These are phyloP conservation scores for Heliconius hortense DNA, from an alignment of 2,888 invertebrate genomes.

Conservation along the genomic window DNA sequence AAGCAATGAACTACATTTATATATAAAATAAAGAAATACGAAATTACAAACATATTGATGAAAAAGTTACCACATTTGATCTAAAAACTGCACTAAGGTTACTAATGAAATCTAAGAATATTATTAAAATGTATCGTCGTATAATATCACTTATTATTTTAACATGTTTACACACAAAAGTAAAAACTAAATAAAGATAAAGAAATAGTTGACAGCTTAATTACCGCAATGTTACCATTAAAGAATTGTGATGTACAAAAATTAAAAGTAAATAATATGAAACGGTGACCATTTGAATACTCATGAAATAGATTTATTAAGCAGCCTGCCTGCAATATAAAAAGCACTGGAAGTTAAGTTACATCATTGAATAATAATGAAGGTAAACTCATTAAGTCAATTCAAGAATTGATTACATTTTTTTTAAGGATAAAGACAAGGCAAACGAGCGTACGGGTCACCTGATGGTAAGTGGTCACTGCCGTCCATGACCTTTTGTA, in stretches of 20 bases:
- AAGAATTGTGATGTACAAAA: neutral
- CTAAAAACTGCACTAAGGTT: neutral
- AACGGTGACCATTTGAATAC: neutral
- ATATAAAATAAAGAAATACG: conserved; percentile 25
- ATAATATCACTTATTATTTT: neutral
- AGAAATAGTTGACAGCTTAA: neutral
- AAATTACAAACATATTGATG: conserved; percentile 27
- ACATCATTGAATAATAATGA: too few relatives aligned
- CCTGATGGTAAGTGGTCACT: too few relatives aligned
- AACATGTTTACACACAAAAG: neutral
- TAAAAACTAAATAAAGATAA: neutral
- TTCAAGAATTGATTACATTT: too few relatives aligned
- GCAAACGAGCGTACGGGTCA: too few relatives aligned
- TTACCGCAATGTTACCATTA: neutral
- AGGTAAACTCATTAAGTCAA: too few relatives aligned
- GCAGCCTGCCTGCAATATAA: neutral
- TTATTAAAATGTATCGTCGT: neutral
- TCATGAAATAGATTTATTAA: neutral
- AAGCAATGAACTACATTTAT: conserved; percentile 22
- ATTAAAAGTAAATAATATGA: neutral
- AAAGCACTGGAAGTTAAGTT: neutral
- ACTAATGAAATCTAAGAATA: neutral
- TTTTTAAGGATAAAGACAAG: too few relatives aligned
- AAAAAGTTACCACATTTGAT: neutral
- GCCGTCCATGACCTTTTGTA: too few relatives aligned